Percentiles rank a stretch among this genome's conserved stretches.
These are phyloP conservation scores for Coremacera marginata DNA, from an alignment of 2,888 invertebrate genomes.

Conservation along the genomic window DNA sequence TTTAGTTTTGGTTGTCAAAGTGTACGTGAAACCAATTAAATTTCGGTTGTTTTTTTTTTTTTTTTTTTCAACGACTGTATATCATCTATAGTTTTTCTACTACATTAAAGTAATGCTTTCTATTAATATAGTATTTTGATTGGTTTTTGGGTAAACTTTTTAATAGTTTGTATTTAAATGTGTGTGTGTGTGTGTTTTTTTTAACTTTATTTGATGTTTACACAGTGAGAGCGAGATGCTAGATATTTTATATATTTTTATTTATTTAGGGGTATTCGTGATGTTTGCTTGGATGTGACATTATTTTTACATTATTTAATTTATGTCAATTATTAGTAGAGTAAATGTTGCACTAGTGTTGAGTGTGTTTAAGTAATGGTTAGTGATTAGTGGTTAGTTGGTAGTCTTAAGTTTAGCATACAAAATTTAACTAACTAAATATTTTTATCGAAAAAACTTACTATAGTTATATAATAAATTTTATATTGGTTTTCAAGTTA, in stretches of 20 bases:
- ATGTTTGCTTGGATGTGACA: neutral
- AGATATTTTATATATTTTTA: constrained; percentile 24
- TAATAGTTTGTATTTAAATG: neutral
- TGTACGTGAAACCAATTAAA: constrained; percentile 42
- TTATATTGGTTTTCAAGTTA: no score
- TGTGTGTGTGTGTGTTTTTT: neutral
- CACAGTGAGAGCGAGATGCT: constrained; percentile 39
- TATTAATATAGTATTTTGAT: constrained; percentile 8
- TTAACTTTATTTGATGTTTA: constrained; percentile 14
- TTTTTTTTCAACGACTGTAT: constrained; percentile 23
- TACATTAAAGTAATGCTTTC: constrained; percentile 11
- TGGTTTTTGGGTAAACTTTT: constrained; percentile 22
- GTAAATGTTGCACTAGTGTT: neutral
- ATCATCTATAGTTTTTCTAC: constrained; percentile 16
- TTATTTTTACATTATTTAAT: neutral
- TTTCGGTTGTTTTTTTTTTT: constrained; percentile 17
- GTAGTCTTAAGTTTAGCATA: neutral
- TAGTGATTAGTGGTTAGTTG: neutral
- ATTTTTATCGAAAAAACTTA: neutral
- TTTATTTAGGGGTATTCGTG: neutral
- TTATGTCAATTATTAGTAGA: neutral
- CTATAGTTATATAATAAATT: no score
- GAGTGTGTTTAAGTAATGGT: neutral
- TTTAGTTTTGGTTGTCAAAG: constrained; percentile 31
- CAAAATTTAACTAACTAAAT: constrained; percentile 3